phyloP scores from a whole-genome alignment of 1,140 invertebrate genomes.

The Phymastichus coffea region DNA sequence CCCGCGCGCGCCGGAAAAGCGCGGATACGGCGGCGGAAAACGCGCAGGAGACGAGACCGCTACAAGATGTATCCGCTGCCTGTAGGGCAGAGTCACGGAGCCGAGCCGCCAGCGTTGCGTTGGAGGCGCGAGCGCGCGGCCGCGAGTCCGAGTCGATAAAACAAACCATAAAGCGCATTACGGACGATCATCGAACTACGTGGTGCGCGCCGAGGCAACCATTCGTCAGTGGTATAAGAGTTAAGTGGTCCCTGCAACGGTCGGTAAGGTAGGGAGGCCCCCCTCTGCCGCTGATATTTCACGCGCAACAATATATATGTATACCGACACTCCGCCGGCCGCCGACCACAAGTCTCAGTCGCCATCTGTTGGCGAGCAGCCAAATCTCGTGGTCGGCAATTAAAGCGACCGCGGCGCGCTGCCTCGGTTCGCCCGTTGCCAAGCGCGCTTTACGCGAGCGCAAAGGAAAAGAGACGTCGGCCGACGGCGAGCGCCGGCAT shows the following conservation, averaged over 20 bases:
- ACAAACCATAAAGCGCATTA: slow-evolving; percentile 52
- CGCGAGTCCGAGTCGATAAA: slow-evolving; percentile 47
- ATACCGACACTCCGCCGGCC: no score
- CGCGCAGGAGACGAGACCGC: no score
- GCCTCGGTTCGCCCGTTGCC: background rate
- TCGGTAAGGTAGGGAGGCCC: slow-evolving; percentile 45
- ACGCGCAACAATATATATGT: slow-evolving; percentile 13
- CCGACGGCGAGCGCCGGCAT: background rate
- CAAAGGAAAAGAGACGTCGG: background rate
- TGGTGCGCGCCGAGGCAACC: slow-evolving; percentile 29
- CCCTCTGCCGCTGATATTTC: background rate
- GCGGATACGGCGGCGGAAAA: no score
- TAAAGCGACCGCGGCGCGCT: background rate
- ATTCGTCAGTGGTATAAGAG: no score
- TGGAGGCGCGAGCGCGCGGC: background rate
- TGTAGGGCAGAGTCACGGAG: background rate
- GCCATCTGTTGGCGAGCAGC: slow-evolving; percentile 45
- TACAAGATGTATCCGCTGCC: no score
- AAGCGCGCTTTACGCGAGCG: background rate
- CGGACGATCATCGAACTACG: slow-evolving; percentile 51
- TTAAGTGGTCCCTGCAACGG: slow-evolving; percentile 25
- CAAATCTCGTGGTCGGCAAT: slow-evolving; percentile 20
- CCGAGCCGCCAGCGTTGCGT: background rate
- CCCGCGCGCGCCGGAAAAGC: no score
- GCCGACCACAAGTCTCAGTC: slow-evolving; percentile 31